Evolutionary conservation across 1,140 invertebrate genomes (phyloP).

Genomic region (Bursaphelenchus mucronatus): DNA sequence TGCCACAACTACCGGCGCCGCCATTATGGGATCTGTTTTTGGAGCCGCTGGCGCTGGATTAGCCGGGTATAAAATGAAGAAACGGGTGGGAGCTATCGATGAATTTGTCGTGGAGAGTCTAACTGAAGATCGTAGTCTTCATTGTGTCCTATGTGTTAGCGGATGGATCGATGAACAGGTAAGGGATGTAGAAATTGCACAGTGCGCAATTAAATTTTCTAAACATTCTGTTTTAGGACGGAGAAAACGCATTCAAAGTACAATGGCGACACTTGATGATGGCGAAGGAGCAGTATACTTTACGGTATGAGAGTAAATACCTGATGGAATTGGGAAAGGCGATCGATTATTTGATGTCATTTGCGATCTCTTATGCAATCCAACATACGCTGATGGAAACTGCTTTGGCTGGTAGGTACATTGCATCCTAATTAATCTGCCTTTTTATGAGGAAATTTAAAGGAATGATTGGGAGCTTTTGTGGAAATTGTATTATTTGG

Average conservation of each 20-base stretch:
- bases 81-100: conserved; percentile 64
- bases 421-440: conserved; percentile 13
- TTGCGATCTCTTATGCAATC: conserved; percentile 69
- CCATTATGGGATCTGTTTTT: conserved; percentile 62
- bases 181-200: conserved; percentile 6
- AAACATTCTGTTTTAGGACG: conserved; percentile 27
- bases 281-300: conserved; percentile 70
- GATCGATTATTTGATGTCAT: conserved; percentile 68
- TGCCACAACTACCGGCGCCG: conserved; percentile 60
- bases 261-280: conserved; percentile 67
- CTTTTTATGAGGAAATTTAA: background rate
- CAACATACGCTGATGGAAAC: conserved; percentile 74
- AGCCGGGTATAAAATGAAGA: conserved; percentile 63
- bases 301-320: conserved; percentile 71
- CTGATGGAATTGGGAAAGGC: conserved; percentile 64
- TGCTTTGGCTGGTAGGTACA: conserved; percentile 66
- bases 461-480: background rate
- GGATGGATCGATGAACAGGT: conserved; percentile 56
- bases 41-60: conserved; percentile 65
- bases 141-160: conserved; percentile 43
- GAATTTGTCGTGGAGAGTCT: conserved; percentile 64
- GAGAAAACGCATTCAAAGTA: conserved; percentile 46
- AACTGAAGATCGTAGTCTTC: conserved; percentile 45
- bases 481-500: conserved; percentile 8
- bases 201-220: background rate